Evolutionary conservation across 2,888 invertebrate species (phyloP).

Genomic region (Diploptera punctata): DNA sequence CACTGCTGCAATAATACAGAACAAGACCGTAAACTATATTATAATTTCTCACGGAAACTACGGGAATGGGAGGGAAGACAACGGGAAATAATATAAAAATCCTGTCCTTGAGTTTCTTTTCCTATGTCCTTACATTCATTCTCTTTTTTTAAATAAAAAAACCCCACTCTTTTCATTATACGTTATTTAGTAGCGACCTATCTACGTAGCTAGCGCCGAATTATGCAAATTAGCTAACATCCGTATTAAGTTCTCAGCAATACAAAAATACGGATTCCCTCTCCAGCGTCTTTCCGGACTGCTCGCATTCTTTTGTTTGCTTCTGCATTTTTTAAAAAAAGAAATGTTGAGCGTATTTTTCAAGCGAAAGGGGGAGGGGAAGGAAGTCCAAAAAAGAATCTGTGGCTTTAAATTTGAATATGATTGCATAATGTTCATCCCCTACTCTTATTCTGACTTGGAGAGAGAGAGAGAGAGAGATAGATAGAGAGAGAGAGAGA

Average conservation of each 20-base stretch:
- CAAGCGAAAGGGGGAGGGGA: constrained; percentile 20
- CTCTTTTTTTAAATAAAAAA: constrained; percentile 20
- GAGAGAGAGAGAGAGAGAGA: not conserved
- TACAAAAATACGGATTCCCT: constrained; percentile 59
- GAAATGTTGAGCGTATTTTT: constrained; percentile 35
- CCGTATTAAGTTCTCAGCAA: constrained; percentile 46
- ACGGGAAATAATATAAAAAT: constrained; percentile 12
- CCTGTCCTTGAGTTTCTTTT: constrained; percentile 18
- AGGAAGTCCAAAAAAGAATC: constrained; percentile 31
- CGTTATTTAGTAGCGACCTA: constrained; percentile 33
- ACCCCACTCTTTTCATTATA: constrained; percentile 32
- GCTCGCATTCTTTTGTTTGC: constrained; percentile 50
- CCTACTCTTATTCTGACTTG: not conserved
- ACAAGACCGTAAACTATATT: no score
- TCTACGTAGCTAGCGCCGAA: constrained; percentile 56
- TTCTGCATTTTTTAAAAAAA: constrained; percentile 29
- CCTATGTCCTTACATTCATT: constrained; percentile 14
- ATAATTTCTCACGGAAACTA: not conserved
- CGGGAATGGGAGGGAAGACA: constrained; percentile 22
- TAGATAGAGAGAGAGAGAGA: no score
- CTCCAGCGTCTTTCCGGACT: constrained; percentile 58
- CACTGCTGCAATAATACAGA: no score
- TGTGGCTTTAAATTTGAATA: constrained; percentile 40
- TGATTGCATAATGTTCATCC: constrained; percentile 37
- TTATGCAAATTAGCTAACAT: constrained; percentile 58